phyloP scores from a whole-genome alignment of 2,888 invertebrate genomes.

The Sisyra nigra region DNA sequence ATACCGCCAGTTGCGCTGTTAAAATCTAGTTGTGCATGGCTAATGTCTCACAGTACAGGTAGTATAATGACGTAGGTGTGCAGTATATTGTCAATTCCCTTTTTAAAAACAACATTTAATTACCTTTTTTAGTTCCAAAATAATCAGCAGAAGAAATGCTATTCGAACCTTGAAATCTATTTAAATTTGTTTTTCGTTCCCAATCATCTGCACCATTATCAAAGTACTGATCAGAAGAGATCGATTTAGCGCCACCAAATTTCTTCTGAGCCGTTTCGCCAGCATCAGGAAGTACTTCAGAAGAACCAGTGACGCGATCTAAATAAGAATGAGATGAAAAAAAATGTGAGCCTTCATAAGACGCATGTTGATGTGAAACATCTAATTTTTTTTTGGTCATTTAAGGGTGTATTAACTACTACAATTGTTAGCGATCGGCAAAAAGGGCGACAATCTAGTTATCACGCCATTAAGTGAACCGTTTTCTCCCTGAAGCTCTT shows the following conservation, averaged over 20 bases:
- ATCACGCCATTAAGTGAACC: too few relatives aligned
- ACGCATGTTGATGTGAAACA: background rate
- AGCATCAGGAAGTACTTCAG: conserved; percentile 13
- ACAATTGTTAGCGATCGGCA: too few relatives aligned
- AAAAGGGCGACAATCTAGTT: too few relatives aligned
- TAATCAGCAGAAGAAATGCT: conserved; percentile 95
- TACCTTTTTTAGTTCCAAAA: conserved; percentile 33
- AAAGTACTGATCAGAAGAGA: conserved; percentile 95
- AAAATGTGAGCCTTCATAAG: background rate
- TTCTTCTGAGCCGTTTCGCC: conserved; percentile 82
- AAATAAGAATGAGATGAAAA: background rate
- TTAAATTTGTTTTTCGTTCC: conserved; percentile 39
- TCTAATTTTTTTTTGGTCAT: too few relatives aligned
- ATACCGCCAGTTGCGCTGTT: too few relatives aligned
- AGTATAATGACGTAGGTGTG: too few relatives aligned
- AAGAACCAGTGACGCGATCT: background rate
- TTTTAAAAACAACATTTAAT: too few relatives aligned
- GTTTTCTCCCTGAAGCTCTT: too few relatives aligned
- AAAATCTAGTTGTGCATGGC: too few relatives aligned
- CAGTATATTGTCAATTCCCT: too few relatives aligned
- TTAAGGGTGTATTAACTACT: too few relatives aligned
- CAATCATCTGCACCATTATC: conserved; percentile 48
- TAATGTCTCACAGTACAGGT: too few relatives aligned
- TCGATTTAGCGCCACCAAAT: conserved; percentile 93
- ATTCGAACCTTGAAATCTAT: conserved; percentile 79